phyloP scores from a whole-genome alignment of 2,113 vertebrate genomes.

The Ornithorhynchus anatinus region DNA sequence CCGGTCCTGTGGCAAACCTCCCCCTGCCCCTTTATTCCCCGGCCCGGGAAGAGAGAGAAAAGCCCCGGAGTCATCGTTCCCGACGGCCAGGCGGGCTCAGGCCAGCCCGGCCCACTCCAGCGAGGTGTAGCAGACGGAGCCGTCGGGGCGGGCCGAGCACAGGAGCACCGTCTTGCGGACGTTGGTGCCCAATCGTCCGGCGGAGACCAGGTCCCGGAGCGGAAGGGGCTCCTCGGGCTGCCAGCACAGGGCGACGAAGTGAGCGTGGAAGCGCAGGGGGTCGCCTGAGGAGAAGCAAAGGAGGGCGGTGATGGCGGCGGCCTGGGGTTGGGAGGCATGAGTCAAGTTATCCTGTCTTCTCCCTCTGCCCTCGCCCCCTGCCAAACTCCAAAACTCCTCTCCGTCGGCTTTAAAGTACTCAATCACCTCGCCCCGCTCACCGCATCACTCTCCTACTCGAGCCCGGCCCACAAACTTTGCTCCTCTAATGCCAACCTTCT shows the following conservation, averaged over 20 bases:
- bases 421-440: too few species aligned
- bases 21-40: not conserved
- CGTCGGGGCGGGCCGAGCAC: constrained; percentile 68
- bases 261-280: constrained; percentile 86
- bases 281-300: constrained; percentile 70
- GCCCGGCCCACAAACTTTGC: too few species aligned
- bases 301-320: not conserved
- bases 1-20: not conserved
- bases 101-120: constrained; percentile 85
- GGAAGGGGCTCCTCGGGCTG: constrained; percentile 58
- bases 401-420: too few species aligned
- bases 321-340: too few species aligned
- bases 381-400: too few species aligned
- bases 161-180: constrained; percentile 86
- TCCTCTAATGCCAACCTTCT: too few species aligned
- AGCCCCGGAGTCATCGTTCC: not conserved
- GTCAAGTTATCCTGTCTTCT: not conserved
- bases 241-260: constrained; percentile 84
- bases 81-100: constrained; percentile 12
- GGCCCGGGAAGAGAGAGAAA: not conserved
- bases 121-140: constrained; percentile 77
- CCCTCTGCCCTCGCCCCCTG: too few species aligned
- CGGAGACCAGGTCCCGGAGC: constrained; percentile 75
- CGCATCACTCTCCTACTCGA: too few species aligned
- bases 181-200: constrained; percentile 81